A percentile compares a stretch with the other conserved stretches of the same genome.
These are phyloP conservation scores for Caenorhabditis wallacei DNA, from an alignment of 2,888 invertebrate genomes.

Conservation along the genomic window DNA sequence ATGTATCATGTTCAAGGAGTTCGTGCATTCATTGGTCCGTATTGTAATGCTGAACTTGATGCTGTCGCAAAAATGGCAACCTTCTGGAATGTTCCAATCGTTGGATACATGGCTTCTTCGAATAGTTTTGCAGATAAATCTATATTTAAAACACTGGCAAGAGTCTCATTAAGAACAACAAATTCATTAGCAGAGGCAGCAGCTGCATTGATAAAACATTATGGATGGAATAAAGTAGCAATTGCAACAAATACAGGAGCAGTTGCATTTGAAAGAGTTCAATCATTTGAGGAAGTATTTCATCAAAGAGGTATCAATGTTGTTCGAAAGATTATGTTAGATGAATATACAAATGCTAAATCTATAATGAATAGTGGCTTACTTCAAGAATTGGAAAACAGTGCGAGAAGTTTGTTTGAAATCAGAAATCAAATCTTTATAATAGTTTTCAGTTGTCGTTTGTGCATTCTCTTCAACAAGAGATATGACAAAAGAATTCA, in stretches of 20 bases:
- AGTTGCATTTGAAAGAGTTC: slow-evolving; percentile 78
- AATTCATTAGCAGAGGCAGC: slow-evolving; percentile 81
- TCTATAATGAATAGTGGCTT: slow-evolving; percentile 76
- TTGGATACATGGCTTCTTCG: slow-evolving; percentile 82
- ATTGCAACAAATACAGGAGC: slow-evolving; percentile 81
- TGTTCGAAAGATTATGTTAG: slow-evolving; percentile 79
- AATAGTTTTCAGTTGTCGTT: slow-evolving; percentile 76
- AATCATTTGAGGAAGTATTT: slow-evolving; percentile 82
- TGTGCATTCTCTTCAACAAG: slow-evolving; percentile 82
- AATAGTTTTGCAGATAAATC: slow-evolving; percentile 81
- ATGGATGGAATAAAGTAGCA: slow-evolving; percentile 79
- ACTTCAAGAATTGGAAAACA: slow-evolving; percentile 77
- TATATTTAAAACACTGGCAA: slow-evolving; percentile 81
- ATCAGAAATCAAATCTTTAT: neutral
- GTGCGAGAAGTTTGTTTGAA: slow-evolving; percentile 74
- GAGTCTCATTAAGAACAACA: slow-evolving; percentile 81
- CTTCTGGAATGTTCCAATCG: slow-evolving; percentile 82
- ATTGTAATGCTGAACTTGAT: slow-evolving; percentile 82
- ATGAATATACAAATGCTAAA: slow-evolving; percentile 78
- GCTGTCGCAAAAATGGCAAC: slow-evolving; percentile 83
- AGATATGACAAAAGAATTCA: slow-evolving; percentile 81
- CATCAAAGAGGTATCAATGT: slow-evolving; percentile 76
- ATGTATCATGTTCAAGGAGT: slow-evolving; percentile 82
- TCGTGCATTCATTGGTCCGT: slow-evolving; percentile 82
- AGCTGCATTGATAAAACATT: slow-evolving; percentile 79